These are phyloP conservation scores for Spatula versicolor DNA, from an alignment of 2,797 vertebrate genomes.

Conservation along the genomic window DNA sequence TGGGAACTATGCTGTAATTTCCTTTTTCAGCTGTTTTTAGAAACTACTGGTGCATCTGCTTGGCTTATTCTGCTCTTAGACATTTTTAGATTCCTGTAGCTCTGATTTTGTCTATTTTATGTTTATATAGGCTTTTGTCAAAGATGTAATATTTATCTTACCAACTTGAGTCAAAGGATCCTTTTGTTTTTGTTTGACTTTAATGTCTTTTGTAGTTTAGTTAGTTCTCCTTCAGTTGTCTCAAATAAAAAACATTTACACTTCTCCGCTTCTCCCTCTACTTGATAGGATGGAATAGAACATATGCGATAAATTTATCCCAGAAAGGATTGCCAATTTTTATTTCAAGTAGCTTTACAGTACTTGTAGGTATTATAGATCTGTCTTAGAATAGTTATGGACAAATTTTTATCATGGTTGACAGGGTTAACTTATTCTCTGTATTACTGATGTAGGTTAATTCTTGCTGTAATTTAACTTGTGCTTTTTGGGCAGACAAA, in stretches of 20 bases:
- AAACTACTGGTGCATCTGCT: constrained; percentile 14
- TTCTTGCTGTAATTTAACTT: background rate
- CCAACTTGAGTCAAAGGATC: background rate
- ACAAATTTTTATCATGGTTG: background rate
- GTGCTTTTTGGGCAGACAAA: background rate
- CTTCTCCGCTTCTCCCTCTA: constrained; percentile 3
- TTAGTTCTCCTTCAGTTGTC: background rate
- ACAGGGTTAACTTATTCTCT: background rate
- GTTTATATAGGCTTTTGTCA: background rate
- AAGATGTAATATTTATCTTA: constrained; percentile 34
- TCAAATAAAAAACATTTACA: constrained; percentile 35
- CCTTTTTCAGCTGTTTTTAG: constrained; percentile 14
- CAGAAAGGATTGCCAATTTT: constrained; percentile 24
- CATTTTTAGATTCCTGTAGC: background rate
- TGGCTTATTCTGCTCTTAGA: background rate
- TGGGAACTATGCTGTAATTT: background rate
- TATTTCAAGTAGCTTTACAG: constrained; percentile 29
- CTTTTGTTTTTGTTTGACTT: constrained; percentile 33
- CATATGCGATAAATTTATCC: constrained; percentile 6
- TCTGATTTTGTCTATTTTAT: background rate
- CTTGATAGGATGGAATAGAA: constrained; percentile 8
- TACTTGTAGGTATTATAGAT: constrained; percentile 1
- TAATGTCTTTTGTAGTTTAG: background rate
- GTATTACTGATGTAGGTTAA: background rate
- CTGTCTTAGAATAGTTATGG: background rate